These are phyloP conservation scores for Xenopus petersii DNA, from an alignment of 2,797 vertebrate species.

Conservation along the genomic window DNA sequence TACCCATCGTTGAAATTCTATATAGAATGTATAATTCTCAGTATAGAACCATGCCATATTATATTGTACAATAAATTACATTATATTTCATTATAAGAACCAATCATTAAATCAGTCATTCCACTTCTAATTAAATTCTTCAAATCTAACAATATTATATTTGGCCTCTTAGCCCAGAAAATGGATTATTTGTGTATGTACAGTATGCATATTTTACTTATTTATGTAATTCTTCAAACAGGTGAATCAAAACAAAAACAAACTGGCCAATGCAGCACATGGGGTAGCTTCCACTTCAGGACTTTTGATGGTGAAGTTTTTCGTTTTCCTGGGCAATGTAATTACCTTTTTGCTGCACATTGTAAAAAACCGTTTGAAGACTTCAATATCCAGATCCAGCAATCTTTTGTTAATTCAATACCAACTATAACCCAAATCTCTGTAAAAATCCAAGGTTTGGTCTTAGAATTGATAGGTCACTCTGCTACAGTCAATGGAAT, in stretches of 20 bases:
- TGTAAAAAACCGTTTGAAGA: constrained; percentile 59
- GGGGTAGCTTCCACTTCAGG: constrained; percentile 72
- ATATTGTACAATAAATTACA: too few relatives aligned
- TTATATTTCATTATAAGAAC: too few relatives aligned
- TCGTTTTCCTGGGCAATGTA: constrained; percentile 65
- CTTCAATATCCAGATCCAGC: constrained; percentile 68
- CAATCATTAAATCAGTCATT: too few relatives aligned
- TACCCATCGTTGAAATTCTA: too few relatives aligned
- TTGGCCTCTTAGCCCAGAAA: too few relatives aligned
- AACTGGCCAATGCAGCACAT: constrained; percentile 68
- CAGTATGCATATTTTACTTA: too few relatives aligned
- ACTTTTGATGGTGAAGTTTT: constrained; percentile 72
- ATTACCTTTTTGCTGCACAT: constrained; percentile 61
- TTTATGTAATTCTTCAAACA: not conserved
- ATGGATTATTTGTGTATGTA: too few relatives aligned
- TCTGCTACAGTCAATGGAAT: constrained; percentile 2
- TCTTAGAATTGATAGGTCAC: constrained; percentile 23
- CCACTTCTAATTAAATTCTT: too few relatives aligned
- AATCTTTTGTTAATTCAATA: constrained; percentile 41
- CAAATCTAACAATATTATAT: too few relatives aligned
- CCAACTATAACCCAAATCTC: constrained; percentile 55
- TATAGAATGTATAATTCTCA: too few relatives aligned
- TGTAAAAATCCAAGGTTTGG: constrained; percentile 48
- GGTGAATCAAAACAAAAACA: not conserved
- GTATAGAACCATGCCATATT: too few relatives aligned